phyloP scores from a whole-genome alignment of 1,140 invertebrate genomes.

The Drosophila dunni region DNA sequence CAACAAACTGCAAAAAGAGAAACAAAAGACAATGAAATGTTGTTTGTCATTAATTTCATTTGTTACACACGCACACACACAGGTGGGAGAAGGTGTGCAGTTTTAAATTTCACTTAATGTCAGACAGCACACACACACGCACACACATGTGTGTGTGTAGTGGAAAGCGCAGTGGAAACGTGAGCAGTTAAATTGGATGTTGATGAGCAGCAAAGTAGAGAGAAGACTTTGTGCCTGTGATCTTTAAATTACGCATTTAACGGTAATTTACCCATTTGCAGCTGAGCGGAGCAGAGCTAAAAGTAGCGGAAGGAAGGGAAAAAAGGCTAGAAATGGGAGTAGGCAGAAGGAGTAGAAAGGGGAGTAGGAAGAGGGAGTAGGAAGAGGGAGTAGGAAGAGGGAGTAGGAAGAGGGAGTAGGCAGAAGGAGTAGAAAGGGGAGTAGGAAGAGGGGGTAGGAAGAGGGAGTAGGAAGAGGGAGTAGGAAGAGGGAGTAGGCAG shows the following conservation, averaged over 20 bases:
- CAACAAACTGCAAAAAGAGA: background rate
- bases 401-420: too few species aligned
- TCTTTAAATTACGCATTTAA: background rate
- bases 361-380: too few species aligned
- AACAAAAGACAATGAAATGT: slow-evolving; percentile 67
- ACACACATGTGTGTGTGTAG: background rate
- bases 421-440: too few species aligned
- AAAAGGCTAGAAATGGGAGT: too few species aligned
- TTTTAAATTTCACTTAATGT: slow-evolving; percentile 72
- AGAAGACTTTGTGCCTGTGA: background rate
- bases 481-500: too few species aligned
- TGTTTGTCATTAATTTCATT: slow-evolving; percentile 80
- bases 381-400: too few species aligned
- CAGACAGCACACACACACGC: slow-evolving; percentile 10
- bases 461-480: too few species aligned
- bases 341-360: too few species aligned
- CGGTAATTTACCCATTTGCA: background rate
- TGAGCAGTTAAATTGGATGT: background rate
- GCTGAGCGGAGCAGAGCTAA: too few species aligned
- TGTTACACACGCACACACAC: slow-evolving; percentile 32
- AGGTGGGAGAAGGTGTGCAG: slow-evolving; percentile 34
- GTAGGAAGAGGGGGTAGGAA: too few species aligned
- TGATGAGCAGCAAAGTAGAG: background rate
- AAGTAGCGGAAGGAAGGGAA: too few species aligned
- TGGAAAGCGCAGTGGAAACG: slow-evolving; percentile 4